phyloP scores from a whole-genome alignment of 2,888 invertebrate genomes.

The Dichetophora obliterata region DNA sequence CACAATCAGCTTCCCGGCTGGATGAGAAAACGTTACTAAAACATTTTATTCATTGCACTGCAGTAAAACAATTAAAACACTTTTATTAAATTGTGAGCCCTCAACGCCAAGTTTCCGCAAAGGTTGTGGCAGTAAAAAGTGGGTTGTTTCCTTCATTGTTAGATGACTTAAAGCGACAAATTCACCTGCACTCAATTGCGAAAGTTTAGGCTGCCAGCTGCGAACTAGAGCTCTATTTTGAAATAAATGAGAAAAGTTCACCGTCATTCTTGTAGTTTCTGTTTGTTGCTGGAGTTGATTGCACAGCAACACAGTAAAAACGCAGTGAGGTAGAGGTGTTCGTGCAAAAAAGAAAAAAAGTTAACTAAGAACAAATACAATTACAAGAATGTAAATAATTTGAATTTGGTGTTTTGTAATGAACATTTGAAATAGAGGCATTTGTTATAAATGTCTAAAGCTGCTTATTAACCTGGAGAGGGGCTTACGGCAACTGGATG shows the following conservation, averaged over 20 bases:
- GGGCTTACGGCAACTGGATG: no score
- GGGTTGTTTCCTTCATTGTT: background rate
- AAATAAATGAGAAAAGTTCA: constrained; percentile 28
- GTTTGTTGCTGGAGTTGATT: background rate
- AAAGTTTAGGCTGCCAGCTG: background rate
- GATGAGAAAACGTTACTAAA: background rate
- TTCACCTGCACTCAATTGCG: constrained; percentile 2
- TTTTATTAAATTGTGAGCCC: constrained; percentile 6
- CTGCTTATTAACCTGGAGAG: no score
- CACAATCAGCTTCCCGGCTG: background rate
- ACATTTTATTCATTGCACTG: constrained; percentile 21
- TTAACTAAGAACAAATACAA: no score
- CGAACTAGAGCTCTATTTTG: constrained; percentile 7
- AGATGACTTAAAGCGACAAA: constrained; percentile 6
- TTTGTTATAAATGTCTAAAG: no score
- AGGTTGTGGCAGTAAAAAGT: background rate
- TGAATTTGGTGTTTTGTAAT: no score
- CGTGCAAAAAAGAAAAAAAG: no score
- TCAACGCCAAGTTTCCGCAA: background rate
- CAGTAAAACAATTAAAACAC: constrained; percentile 22
- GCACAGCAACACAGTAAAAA: background rate
- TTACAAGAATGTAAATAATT: no score
- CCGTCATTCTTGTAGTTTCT: background rate
- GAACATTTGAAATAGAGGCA: no score
- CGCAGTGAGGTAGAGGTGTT: background rate